Evolutionary conservation across 2,113 vertebrate genomes (phyloP).

Genomic region (Himantopus leucocephalus): DNA sequence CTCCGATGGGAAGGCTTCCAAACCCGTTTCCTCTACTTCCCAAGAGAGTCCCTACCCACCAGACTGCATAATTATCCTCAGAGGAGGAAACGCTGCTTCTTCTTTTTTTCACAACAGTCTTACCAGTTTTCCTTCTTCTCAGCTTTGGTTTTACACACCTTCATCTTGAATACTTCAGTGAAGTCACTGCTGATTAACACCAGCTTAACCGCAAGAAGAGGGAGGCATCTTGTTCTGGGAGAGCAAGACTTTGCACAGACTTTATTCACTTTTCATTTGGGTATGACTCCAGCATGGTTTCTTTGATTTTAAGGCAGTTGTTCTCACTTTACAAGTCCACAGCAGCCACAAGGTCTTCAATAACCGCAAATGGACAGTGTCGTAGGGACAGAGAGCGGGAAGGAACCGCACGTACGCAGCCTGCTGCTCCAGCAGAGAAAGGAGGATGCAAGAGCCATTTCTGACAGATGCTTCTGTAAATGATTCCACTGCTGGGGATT

Average conservation of each 20-base stretch:
- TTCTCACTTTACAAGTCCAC: neutral
- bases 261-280: neutral
- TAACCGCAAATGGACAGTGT: neutral
- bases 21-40: neutral
- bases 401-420: rapidly evolving
- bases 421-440: neutral
- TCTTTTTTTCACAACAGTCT: neutral
- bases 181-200: neutral
- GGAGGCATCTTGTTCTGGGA: neutral
- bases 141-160: neutral
- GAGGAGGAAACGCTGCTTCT: neutral
- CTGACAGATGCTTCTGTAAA: neutral
- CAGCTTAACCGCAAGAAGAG: neutral
- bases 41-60: neutral
- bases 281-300: neutral
- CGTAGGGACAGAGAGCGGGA: rapidly evolving
- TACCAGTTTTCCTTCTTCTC: neutral
- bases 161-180: neutral
- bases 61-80: neutral
- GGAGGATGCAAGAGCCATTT: neutral
- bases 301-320: neutral
- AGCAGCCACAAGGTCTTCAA: neutral
- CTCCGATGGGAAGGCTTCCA: neutral
- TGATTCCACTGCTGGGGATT: neutral
- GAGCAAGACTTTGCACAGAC: rapidly evolving